phyloP scores from a whole-genome alignment of 2,888 invertebrate genomes.

The Polyploca ridens region DNA sequence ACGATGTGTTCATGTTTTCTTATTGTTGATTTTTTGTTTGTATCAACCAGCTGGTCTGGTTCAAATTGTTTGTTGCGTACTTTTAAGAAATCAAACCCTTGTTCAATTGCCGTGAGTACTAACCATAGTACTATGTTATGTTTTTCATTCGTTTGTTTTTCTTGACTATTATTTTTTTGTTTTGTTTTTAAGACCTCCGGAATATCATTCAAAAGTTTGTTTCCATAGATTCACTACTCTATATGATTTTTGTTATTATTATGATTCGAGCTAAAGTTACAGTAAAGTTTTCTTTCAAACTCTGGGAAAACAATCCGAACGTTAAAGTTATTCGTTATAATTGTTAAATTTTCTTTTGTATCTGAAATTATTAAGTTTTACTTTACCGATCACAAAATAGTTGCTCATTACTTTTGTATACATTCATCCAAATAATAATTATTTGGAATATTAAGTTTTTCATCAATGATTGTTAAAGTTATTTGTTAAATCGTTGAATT shows the following conservation, averaged over 20 bases:
- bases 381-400: background rate
- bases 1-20: conserved; percentile 34
- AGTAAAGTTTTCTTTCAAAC: background rate
- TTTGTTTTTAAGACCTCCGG: conserved; percentile 11
- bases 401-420: background rate
- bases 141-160: conserved; percentile 3
- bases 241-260: conserved; percentile 20
- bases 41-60: conserved; percentile 33
- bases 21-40: conserved; percentile 33
- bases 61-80: conserved; percentile 1
- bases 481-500: conserved; percentile 26
- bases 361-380: background rate
- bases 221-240: conserved; percentile 15
- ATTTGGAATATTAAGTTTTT: background rate
- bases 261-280: background rate
- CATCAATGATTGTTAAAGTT: background rate
- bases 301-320: background rate
- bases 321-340: conserved; percentile 10
- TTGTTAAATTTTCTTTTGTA: conserved; percentile 13
- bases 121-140: background rate
- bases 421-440: background rate
- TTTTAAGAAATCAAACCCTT: background rate
- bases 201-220: conserved; percentile 10
- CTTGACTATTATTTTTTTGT: conserved; percentile 27
- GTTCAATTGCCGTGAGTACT: background rate